Percentiles rank a stretch among this genome's conserved stretches.
phyloP scores from a whole-genome alignment of 2,888 invertebrate species.

The Amphipyra tragopoginis region DNA sequence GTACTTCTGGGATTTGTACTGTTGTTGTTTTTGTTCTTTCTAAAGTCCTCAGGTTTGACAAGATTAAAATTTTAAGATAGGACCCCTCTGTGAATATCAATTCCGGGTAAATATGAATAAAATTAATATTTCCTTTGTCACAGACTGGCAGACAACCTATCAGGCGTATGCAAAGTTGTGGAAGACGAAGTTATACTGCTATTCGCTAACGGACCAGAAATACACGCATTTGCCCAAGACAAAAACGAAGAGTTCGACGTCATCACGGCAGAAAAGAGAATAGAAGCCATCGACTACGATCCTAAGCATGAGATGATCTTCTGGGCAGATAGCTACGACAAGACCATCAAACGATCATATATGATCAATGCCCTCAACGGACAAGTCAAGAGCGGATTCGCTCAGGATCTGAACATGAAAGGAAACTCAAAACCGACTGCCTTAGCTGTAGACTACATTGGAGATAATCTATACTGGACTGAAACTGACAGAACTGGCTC shows the following conservation, averaged over 20 bases:
- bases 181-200: conserved; percentile 92
- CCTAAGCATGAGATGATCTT: conserved; percentile 95
- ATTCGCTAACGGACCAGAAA: conserved; percentile 96
- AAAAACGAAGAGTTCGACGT: conserved; percentile 93
- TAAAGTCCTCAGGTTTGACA: no score
- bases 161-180: conserved; percentile 95
- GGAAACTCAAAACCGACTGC: conserved; percentile 96
- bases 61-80: no score
- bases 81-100: neutral
- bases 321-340: conserved; percentile 98
- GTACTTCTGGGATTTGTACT: conserved; percentile 17
- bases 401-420: conserved; percentile 96
- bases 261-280: conserved; percentile 95
- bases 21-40: no score
- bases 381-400: conserved; percentile 94
- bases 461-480: conserved; percentile 98
- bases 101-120: neutral
- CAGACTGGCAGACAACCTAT: conserved; percentile 92
- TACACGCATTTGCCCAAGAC: conserved; percentile 92
- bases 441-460: conserved; percentile 98
- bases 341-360: conserved; percentile 97
- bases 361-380: conserved; percentile 95
- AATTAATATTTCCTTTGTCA: conserved; percentile 28
- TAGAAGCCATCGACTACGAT: conserved; percentile 97
- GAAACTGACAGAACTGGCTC: conserved; percentile 94